These are phyloP conservation scores for Drosophila phalerata DNA, from an alignment of 2,888 invertebrate genomes.

Conservation along the genomic window DNA sequence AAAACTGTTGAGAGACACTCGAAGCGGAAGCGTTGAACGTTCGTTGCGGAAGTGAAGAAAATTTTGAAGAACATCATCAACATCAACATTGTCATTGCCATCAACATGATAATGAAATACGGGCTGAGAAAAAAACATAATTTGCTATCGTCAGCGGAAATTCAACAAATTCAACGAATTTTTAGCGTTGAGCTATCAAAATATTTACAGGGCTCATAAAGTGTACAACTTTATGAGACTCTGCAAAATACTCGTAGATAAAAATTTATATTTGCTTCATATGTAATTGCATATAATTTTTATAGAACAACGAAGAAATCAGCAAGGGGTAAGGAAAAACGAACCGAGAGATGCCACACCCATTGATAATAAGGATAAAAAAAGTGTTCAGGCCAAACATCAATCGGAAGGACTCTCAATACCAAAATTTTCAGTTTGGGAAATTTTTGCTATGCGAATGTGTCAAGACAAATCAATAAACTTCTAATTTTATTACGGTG, in stretches of 20 bases:
- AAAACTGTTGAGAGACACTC: constrained; percentile 31
- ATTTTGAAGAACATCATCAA: constrained; percentile 2
- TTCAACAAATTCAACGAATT: constrained; percentile 34
- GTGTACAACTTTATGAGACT: constrained; percentile 64
- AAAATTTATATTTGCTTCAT: constrained; percentile 24
- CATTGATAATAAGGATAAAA: constrained; percentile 63
- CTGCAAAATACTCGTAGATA: constrained; percentile 19
- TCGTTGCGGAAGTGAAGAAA: constrained; percentile 43
- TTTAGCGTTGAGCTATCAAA: constrained; percentile 67
- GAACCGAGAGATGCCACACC: constrained; percentile 51
- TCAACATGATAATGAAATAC: constrained; percentile 17
- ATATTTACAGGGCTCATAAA: constrained; percentile 77
- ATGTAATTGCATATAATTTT: constrained; percentile 79
- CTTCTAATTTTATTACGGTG: constrained; percentile 83
- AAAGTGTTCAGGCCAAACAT: neutral
- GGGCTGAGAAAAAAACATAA: constrained; percentile 37
- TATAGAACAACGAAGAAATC: constrained; percentile 62
- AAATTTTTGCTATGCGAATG: constrained; percentile 56
- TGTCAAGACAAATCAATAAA: constrained; percentile 85
- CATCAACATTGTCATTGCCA: constrained; percentile 18
- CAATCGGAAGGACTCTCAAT: constrained; percentile 50
- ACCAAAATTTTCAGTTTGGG: constrained; percentile 25
- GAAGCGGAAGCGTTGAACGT: constrained; percentile 49
- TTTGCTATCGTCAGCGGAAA: constrained; percentile 58
- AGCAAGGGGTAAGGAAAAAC: constrained; percentile 69